Percentiles rank a stretch among this genome's conserved stretches.
phyloP scores from a whole-genome alignment of 1,140 invertebrate species.

The Caenorhabditis tropicalis region DNA sequence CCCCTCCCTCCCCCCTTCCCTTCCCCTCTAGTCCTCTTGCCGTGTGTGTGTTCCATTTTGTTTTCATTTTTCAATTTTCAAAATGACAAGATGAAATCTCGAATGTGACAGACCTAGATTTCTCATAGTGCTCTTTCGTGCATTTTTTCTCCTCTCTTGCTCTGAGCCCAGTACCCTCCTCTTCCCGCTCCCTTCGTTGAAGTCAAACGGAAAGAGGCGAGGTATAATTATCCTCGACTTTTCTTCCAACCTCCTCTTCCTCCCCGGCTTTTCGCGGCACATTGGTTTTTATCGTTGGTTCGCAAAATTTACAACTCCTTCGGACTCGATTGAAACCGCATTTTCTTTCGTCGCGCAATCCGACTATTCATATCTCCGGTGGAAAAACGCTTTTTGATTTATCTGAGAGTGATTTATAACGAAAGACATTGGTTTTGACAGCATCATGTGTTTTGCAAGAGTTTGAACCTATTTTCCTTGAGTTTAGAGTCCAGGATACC shows the following conservation, averaged over 20 bases:
- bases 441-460: too few relatives aligned
- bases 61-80: slow-evolving; percentile 2
- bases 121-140: neutral
- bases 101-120: neutral
- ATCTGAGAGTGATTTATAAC: too few relatives aligned
- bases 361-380: neutral
- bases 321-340: slow-evolving; percentile 19
- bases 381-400: too few relatives aligned
- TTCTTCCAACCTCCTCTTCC: neutral
- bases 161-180: too few relatives aligned
- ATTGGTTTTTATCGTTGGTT: slow-evolving; percentile 20
- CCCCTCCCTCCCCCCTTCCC: neutral
- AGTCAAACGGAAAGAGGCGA: slow-evolving; percentile 10
- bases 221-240: slow-evolving; percentile 11
- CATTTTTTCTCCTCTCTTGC: neutral
- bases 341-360: neutral
- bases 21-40: too few relatives aligned
- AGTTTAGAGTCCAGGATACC: too few relatives aligned
- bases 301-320: neutral
- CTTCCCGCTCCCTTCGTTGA: neutral
- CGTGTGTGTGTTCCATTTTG: neutral
- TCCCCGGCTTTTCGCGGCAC: neutral
- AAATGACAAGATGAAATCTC: neutral
- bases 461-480: too few relatives aligned
- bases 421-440: too few relatives aligned